Evolutionary conservation across 1,140 invertebrate species (phyloP), one percentile per base, ranked within the genome.

Genomic region (Fragariocoptes setiger): DNA sequence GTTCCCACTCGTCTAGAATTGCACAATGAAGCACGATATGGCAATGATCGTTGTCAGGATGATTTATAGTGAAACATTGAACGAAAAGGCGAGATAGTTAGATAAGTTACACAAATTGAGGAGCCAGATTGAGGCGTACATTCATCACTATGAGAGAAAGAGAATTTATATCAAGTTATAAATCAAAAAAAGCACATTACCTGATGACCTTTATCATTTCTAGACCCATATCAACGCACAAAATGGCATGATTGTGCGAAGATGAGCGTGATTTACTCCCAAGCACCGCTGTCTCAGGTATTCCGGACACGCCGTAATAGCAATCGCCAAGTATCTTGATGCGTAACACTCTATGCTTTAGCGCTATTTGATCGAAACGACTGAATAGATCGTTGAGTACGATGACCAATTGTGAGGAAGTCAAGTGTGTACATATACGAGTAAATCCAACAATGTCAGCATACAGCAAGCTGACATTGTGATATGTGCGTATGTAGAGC

Each of bases 361-460:
- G 76, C 14, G 86, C 86, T 42, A 95, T 75, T 56, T 86, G 77
- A 64, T 95, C 88, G 57, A 95, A 95, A 48, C 83, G 65, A 2
- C 83, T 85, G 51, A 94, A 95, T 1, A 95, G 66, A 57, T 94
- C 83, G 53, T 95, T 95, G 0, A 95, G 61, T 0, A 83, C 82
- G 58, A 75, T 75, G 0, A 95, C 88, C 14, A 95, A 60, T 56
- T 94, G 83, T 4, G 80, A 82, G 14, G 88, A 83, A 19, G 76
- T 78, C 41, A 90, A 66, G 50, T 77, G 69, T 45, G 85, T 82
- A 0, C 82, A 86, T 3, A 95, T 61, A 1, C 78, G 77, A 1
- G 88, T 95, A 54, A 95, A 95, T 56, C 90, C 90, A 31, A 92
- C 86, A 46, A 95, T 94, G 53, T 95, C 88, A 0, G 88, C 88